These are phyloP conservation scores for Lithophane leautieri DNA, from an alignment of 2,888 invertebrate species.

Conservation along the genomic window DNA sequence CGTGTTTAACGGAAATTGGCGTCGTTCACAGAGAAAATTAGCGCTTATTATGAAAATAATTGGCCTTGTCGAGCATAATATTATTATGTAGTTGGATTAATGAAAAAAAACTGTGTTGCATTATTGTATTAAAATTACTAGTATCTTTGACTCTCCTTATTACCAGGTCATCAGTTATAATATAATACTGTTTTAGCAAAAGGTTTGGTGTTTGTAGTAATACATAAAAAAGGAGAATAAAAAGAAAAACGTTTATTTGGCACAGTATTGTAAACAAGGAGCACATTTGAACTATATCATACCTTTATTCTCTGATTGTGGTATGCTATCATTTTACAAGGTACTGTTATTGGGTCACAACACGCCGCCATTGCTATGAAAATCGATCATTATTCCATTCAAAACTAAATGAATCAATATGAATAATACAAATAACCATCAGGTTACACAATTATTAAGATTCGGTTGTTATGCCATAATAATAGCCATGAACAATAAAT, in stretches of 20 bases:
- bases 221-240: neutral
- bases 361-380: neutral
- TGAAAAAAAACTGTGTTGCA: neutral
- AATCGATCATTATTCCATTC: neutral
- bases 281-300: too few species aligned
- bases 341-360: neutral
- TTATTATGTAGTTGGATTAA: neutral
- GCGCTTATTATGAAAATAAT: constrained; percentile 16
- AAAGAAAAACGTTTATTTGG: neutral
- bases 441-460: constrained; percentile 22
- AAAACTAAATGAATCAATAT: constrained; percentile 16
- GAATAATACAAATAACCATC: constrained; percentile 6
- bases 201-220: neutral
- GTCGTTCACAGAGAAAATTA: constrained; percentile 14
- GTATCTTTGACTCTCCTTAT: neutral
- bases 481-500: constrained; percentile 60
- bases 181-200: neutral
- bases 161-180: neutral
- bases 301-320: too few species aligned
- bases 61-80: neutral
- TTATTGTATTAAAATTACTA: neutral
- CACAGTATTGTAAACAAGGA: neutral
- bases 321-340: neutral
- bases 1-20: constrained; percentile 4
- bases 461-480: constrained; percentile 23